Percentiles rank a stretch among this genome's conserved stretches.
Conservation (phyloP, 2,888 invertebrate species). For the Antheraea assamensis region DNA sequence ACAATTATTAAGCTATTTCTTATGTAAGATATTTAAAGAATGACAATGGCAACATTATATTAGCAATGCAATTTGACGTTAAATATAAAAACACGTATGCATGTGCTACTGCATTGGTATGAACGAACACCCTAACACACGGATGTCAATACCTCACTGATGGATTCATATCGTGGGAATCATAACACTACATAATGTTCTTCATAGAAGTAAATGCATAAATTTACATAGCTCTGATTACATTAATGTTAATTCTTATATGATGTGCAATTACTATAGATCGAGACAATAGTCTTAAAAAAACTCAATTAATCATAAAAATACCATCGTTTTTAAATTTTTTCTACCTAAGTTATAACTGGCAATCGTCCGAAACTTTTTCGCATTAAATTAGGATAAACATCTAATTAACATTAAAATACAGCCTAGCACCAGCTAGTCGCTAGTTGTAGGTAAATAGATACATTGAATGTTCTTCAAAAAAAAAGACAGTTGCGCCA, state of each 20-base stretch:
- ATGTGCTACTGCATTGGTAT: neutral
- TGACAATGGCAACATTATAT: too few species aligned
- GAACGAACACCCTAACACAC: neutral
- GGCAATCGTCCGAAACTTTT: too few species aligned
- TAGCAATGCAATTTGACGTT: neutral
- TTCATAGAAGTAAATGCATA: slow-evolving; percentile 15
- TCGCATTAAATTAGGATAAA: too few species aligned
- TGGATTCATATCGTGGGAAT: slow-evolving; percentile 34
- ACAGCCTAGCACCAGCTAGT: too few species aligned
- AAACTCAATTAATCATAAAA: neutral
- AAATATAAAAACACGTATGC: neutral
- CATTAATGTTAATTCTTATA: slow-evolving; percentile 8
- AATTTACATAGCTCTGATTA: slow-evolving; percentile 16
- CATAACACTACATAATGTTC: slow-evolving; percentile 37
- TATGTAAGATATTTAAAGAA: too few species aligned
- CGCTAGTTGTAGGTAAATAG: too few species aligned
- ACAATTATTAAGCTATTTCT: too few species aligned
- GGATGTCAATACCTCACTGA: slow-evolving; percentile 12
- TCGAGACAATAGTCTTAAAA: neutral
- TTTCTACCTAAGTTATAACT: too few species aligned
- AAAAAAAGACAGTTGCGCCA: too few species aligned
- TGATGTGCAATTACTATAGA: neutral
- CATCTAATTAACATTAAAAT: too few species aligned
- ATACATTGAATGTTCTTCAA: too few species aligned
- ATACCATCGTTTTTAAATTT: neutral